phyloP scores from a whole-genome alignment of 2,888 invertebrate species.

The Drosophila sordidula region DNA sequence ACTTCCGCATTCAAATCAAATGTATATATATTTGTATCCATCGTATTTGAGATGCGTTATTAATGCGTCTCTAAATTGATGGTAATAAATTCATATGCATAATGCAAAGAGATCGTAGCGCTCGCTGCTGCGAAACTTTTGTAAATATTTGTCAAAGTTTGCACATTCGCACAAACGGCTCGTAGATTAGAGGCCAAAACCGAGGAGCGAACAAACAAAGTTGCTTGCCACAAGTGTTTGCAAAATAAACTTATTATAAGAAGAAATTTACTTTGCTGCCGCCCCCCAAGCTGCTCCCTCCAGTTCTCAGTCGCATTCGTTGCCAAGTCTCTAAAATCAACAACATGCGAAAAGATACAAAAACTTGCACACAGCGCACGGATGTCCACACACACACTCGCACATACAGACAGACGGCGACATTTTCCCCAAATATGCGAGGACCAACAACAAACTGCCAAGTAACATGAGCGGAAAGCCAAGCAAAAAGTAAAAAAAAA shows the following conservation, averaged over 20 bases:
- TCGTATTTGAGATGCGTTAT: conserved; percentile 41
- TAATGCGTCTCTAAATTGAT: conserved; percentile 66
- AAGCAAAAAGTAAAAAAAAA: conserved; percentile 45
- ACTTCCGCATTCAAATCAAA: conserved; percentile 11
- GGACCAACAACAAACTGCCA: conserved; percentile 53
- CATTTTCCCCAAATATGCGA: conserved; percentile 71
- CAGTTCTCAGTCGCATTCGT: conserved; percentile 43
- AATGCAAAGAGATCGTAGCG: conserved; percentile 72
- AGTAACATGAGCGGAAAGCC: conserved; percentile 61
- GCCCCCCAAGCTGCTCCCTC: neutral
- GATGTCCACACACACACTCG: conserved; percentile 41
- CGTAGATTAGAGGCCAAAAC: conserved; percentile 71
- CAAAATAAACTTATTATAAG: conserved; percentile 81
- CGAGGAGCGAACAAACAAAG: conserved; percentile 75
- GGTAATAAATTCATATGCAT: conserved; percentile 77
- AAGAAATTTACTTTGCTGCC: conserved; percentile 75
- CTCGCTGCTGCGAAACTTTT: conserved; percentile 56
- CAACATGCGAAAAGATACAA: conserved; percentile 77
- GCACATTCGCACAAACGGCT: conserved; percentile 81
- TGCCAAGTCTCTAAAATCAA: conserved; percentile 80
- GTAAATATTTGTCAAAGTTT: conserved; percentile 82
- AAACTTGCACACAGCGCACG: conserved; percentile 72
- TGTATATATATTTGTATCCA: neutral
- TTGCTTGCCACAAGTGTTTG: conserved; percentile 82
- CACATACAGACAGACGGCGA: conserved; percentile 67